Conservation (phyloP, 2,888 invertebrate genomes). For the Mylabris sibirica region DNA sequence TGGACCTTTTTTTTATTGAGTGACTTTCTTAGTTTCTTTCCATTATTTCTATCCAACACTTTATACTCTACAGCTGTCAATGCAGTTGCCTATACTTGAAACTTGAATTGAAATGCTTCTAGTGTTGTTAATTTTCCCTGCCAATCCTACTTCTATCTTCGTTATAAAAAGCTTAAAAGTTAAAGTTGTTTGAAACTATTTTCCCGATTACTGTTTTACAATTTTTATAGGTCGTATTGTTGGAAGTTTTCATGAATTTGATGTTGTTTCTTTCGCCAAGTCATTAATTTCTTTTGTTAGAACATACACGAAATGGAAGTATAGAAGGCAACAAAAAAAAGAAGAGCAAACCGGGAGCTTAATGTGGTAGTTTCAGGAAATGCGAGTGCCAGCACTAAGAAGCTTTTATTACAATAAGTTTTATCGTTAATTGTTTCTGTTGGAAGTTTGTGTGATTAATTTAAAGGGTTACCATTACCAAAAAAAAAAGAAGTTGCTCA, state of each 20-base stretch:
- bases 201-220: too few relatives aligned
- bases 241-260: background rate
- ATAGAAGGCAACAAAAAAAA: too few relatives aligned
- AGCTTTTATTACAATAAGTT: conserved; percentile 2
- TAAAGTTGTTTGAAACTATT: too few relatives aligned
- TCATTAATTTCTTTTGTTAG: background rate
- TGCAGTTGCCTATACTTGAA: conserved; percentile 16
- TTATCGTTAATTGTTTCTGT: background rate
- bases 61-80: conserved; percentile 7
- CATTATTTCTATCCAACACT: background rate
- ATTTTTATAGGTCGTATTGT: background rate
- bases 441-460: background rate
- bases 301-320: background rate
- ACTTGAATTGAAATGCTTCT: background rate
- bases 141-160: too few relatives aligned
- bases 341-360: background rate
- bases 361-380: background rate
- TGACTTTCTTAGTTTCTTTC: too few relatives aligned
- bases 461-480: background rate
- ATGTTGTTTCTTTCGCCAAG: background rate
- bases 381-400: background rate
- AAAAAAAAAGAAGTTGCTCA: background rate
- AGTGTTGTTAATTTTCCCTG: too few relatives aligned
- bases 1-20: too few relatives aligned
- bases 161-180: too few relatives aligned